Evolutionary conservation across 1,140 invertebrate species (phyloP).

Genomic region (Heliothis subflexa): DNA sequence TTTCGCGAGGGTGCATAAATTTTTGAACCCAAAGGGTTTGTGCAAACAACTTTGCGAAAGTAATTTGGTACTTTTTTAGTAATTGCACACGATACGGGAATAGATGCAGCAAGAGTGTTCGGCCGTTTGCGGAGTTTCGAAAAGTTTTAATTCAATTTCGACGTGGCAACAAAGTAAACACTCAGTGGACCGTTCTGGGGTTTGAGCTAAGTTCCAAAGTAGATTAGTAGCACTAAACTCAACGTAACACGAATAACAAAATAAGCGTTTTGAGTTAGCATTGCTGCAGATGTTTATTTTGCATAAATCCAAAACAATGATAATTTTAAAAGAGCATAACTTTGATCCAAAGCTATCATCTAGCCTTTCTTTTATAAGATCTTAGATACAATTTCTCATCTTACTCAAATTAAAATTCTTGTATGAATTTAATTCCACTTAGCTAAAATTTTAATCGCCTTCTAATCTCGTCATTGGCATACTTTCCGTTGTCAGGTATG

Average conservation of each 20-base stretch:
- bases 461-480: slow-evolving; percentile 71
- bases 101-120: slow-evolving; percentile 38
- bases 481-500: slow-evolving; percentile 76
- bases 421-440: neutral
- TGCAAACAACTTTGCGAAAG: slow-evolving; percentile 68
- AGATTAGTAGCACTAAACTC: slow-evolving; percentile 60
- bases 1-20: slow-evolving; percentile 81
- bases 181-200: slow-evolving; percentile 56
- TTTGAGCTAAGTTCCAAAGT: slow-evolving; percentile 62
- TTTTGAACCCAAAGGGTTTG: slow-evolving; percentile 78
- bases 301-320: too few species aligned
- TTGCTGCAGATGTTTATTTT: too few species aligned
- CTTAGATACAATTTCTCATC: too few species aligned
- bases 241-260: slow-evolving; percentile 32
- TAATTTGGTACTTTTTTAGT: slow-evolving; percentile 74
- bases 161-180: slow-evolving; percentile 62
- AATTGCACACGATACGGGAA: slow-evolving; percentile 56
- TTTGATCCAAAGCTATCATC: too few species aligned
- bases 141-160: slow-evolving; percentile 73
- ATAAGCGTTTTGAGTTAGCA: neutral
- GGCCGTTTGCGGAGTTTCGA: slow-evolving; percentile 51
- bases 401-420: neutral
- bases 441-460: slow-evolving; percentile 56
- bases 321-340: too few species aligned
- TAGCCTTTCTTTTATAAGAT: too few species aligned